Percentiles rank a stretch among this genome's conserved stretches.
Evolutionary conservation across 2,797 vertebrate genomes (phyloP).

Genomic region (Enteromius viviparus): DNA sequence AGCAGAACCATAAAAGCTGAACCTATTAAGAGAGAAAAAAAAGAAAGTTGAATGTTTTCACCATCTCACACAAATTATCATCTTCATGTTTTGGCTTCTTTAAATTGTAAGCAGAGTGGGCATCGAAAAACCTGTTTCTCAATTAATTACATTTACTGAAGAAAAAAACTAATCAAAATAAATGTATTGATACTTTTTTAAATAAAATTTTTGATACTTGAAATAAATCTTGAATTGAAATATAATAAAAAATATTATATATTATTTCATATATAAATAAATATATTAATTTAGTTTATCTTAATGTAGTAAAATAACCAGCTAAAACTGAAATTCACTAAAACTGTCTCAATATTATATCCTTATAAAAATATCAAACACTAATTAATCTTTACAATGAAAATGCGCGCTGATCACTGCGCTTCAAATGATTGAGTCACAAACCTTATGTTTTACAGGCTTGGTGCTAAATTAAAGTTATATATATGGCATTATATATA

Average conservation of each 20-base stretch:
- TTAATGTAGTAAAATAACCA: not conserved
- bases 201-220: not conserved
- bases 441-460: not conserved
- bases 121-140: not conserved
- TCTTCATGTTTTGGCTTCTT: not conserved
- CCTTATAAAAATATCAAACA: not conserved
- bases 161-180: not conserved
- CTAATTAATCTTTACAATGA: not conserved
- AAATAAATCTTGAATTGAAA: not conserved
- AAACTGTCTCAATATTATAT: not conserved
- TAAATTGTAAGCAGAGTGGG: not conserved
- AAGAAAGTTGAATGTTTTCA: not conserved
- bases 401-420: not conserved
- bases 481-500: not conserved
- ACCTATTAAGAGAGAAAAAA: not conserved
- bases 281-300: not conserved
- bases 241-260: not conserved
- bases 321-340: not conserved
- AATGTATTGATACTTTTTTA: not conserved
- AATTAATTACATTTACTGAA: not conserved
- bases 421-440: not conserved
- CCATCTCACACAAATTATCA: not conserved
- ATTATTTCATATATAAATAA: too few relatives aligned
- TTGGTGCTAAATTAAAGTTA: not conserved
- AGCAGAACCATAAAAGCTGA: not conserved